Conservation (phyloP, 2,113 vertebrate species). For the Anser cygnoides region DNA sequence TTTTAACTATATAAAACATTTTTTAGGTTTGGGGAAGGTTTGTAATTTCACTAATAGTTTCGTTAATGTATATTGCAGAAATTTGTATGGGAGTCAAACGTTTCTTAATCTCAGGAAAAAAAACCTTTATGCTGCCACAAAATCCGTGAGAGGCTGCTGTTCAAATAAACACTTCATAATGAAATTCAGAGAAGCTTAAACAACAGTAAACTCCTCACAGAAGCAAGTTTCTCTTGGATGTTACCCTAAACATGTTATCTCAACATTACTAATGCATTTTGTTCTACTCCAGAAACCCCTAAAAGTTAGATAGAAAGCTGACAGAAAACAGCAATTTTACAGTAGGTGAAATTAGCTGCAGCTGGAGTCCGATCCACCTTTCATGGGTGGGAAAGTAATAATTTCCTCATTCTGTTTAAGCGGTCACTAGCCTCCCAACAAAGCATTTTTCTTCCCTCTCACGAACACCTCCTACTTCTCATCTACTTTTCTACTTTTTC, state of each 20-base stretch:
- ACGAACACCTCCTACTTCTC: not conserved
- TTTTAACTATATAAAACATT: not conserved
- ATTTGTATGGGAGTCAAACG: not conserved
- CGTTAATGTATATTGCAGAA: not conserved
- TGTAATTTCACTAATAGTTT: not conserved
- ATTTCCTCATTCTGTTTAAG: not conserved
- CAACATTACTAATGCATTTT: not conserved
- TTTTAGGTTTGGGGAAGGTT: not conserved
- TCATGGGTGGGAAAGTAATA: not conserved
- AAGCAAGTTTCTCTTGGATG: no score
- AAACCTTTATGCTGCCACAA: not conserved
- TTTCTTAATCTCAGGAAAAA: not conserved
- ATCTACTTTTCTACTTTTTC: not conserved
- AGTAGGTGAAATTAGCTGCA: not conserved
- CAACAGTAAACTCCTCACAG: not conserved
- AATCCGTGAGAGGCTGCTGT: not conserved
- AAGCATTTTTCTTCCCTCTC: not conserved
- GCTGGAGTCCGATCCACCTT: not conserved
- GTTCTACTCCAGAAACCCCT: not conserved
- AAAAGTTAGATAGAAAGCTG: no score
- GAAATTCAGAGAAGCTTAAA: not conserved
- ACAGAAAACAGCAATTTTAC: not conserved
- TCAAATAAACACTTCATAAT: not conserved
- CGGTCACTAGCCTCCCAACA: not conserved
- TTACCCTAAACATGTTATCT: not conserved